phyloP scores from a whole-genome alignment of 2,113 vertebrate species.

The Centropus unirufus region DNA sequence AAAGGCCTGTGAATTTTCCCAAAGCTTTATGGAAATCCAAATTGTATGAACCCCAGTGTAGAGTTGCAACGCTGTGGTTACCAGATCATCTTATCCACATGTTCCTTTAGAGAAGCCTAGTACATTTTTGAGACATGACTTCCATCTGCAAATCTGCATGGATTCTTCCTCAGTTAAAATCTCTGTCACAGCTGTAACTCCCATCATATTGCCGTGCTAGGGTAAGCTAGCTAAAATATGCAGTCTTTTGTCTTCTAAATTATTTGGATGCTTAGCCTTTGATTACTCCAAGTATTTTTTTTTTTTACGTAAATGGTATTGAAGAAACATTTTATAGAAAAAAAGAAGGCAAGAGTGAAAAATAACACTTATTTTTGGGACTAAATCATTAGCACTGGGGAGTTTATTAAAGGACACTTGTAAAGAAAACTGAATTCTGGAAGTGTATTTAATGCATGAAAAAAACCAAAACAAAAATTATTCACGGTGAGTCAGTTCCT shows the following conservation, averaged over 20 bases:
- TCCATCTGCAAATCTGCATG: neutral
- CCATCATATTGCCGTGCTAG: neutral
- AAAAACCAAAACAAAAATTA: neutral
- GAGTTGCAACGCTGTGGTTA: neutral
- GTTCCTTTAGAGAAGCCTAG: neutral
- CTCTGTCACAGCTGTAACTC: conserved; percentile 17
- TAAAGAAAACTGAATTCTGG: neutral
- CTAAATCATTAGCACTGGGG: neutral
- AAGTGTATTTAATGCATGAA: neutral
- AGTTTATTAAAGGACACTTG: neutral
- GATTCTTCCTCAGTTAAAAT: conserved; percentile 4
- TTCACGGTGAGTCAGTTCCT: neutral
- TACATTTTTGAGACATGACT: conserved; percentile 33
- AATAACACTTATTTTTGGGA: neutral
- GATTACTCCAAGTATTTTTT: neutral
- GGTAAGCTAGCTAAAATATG: neutral
- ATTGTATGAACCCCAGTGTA: neutral
- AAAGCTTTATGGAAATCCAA: neutral
- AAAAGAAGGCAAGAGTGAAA: neutral
- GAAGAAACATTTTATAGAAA: neutral
- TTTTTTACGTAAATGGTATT: neutral
- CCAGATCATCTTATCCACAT: neutral
- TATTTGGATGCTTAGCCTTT: neutral
- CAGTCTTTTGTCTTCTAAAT: neutral
- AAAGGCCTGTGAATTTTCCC: neutral